Conservation (phyloP, 2,113 vertebrate genomes). For the Cacatua alba region DNA sequence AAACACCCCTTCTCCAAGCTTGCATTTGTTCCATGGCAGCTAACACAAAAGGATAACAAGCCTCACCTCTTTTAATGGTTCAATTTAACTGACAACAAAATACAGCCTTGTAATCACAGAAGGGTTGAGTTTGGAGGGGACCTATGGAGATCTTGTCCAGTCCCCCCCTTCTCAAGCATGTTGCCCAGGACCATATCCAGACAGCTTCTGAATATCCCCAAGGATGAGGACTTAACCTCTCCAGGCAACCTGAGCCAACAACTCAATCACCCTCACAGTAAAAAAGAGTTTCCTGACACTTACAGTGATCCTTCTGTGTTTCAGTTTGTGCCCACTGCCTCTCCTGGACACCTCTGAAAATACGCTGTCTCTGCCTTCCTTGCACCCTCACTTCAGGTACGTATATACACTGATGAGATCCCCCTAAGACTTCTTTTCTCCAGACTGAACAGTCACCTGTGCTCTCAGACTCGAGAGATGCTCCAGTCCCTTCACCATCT, state of each 20-base stretch:
- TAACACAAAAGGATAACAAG: fast-evolving
- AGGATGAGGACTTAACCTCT: not conserved
- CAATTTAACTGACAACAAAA: not conserved
- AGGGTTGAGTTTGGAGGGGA: not conserved
- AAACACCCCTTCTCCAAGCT: not conserved
- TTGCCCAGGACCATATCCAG: not conserved
- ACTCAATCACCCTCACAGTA: not conserved
- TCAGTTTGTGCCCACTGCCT: not conserved
- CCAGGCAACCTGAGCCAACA: not conserved
- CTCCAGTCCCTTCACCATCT: not conserved
- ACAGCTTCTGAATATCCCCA: not conserved
- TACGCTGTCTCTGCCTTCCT: fast-evolving
- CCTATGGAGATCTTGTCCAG: not conserved
- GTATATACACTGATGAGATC: not conserved
- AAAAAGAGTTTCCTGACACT: not conserved
- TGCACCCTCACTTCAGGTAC: not conserved
- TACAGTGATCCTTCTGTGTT: not conserved
- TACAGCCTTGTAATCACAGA: not conserved
- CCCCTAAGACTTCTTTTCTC: not conserved
- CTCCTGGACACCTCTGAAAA: not conserved
- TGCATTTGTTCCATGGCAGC: not conserved
- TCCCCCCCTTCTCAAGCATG: not conserved
- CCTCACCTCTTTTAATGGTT: not conserved
- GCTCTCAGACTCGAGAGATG: not conserved
- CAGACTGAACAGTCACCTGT: not conserved